These are phyloP conservation scores for Peromyscus californicus DNA, from an alignment of 2,113 vertebrate genomes.

Conservation along the genomic window DNA sequence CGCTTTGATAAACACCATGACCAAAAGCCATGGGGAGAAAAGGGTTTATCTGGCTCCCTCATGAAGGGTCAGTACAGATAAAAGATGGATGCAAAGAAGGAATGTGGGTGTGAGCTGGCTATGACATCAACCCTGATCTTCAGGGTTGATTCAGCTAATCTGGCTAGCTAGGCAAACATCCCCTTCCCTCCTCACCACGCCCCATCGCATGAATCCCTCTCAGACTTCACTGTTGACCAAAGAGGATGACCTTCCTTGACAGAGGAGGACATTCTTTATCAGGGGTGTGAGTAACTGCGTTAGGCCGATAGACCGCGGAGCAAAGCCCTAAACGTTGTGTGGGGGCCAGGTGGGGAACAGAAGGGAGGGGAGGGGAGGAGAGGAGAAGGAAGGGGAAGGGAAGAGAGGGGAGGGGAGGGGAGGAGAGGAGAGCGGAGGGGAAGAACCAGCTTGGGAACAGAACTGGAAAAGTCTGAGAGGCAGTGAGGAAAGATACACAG, in stretches of 20 bases:
- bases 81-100: not conserved
- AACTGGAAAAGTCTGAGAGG: not conserved
- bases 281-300: not conserved
- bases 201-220: not conserved
- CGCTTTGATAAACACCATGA: not conserved
- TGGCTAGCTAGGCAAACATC: not conserved
- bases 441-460: not conserved
- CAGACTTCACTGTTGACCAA: not conserved
- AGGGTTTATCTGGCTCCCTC: not conserved
- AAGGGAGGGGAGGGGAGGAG: rapidly evolving
- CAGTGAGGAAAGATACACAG: not conserved
- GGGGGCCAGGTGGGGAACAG: not conserved
- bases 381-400: not conserved
- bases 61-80: not conserved
- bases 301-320: not conserved
- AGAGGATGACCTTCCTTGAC: not conserved
- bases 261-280: not conserved
- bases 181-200: not conserved
- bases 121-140: no score
- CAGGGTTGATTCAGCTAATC: not conserved
- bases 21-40: not conserved
- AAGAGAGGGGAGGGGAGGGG: not conserved
- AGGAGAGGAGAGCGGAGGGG: not conserved
- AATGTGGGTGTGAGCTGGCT: not conserved
- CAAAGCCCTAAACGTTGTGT: not conserved